These are phyloP conservation scores for Gadus chalcogrammus DNA, from an alignment of 2,113 vertebrate genomes.

Conservation along the genomic window DNA sequence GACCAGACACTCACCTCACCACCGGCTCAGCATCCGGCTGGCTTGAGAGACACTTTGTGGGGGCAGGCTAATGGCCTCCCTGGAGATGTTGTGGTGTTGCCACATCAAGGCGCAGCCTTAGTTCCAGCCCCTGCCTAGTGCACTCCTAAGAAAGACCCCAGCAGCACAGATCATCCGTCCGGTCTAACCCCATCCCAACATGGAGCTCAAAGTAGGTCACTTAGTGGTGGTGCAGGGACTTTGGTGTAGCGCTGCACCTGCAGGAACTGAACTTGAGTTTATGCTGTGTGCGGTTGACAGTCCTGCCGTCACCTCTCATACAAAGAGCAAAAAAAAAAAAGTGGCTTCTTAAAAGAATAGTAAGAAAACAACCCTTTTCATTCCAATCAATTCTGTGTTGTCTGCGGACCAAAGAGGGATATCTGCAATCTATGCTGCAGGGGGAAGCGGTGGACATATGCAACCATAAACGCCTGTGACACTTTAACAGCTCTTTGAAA, in stretches of 20 bases:
- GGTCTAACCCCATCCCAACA: too few relatives aligned
- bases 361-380: too few relatives aligned
- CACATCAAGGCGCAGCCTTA: constrained; percentile 1
- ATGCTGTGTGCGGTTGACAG: too few relatives aligned
- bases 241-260: background rate
- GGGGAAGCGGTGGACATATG: constrained; percentile 40
- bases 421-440: constrained; percentile 33
- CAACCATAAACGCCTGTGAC: constrained; percentile 28
- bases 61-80: constrained; percentile 40
- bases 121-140: constrained; percentile 2
- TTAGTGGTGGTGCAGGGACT: constrained; percentile 6
- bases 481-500: constrained; percentile 23
- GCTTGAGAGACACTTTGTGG: constrained; percentile 15
- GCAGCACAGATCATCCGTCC: constrained; percentile 16
- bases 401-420: constrained; percentile 2
- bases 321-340: constrained; percentile 9
- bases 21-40: constrained; percentile 26
- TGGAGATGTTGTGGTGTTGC: constrained; percentile 15
- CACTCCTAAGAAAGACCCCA: constrained; percentile 32
- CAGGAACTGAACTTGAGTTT: background rate
- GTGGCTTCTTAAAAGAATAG: too few relatives aligned
- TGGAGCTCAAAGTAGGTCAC: constrained; percentile 6
- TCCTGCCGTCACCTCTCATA: background rate
- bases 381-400: constrained; percentile 16
- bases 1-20: too few relatives aligned